Percentiles rank a stretch among this genome's conserved stretches.
Evolutionary conservation across 2,888 invertebrate species (phyloP).

Genomic region (Drosophila falleni): DNA sequence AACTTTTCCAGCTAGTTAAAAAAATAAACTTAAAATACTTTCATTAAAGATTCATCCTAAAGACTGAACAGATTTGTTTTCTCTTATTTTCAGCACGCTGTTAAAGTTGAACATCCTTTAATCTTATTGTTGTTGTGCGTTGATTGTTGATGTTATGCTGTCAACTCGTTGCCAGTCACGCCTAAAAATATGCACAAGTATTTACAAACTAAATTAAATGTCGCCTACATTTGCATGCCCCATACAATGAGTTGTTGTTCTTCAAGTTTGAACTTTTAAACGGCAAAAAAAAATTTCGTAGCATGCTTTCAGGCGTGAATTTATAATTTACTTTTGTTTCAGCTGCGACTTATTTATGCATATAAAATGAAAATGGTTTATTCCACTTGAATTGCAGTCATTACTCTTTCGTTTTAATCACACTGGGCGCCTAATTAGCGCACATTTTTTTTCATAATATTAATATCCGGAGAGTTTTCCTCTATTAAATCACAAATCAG

Average conservation of each 20-base stretch:
- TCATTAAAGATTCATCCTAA: neutral
- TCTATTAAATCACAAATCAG: conserved; percentile 40
- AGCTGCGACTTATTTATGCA: neutral
- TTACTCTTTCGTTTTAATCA: conserved; percentile 27
- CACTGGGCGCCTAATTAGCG: conserved; percentile 51
- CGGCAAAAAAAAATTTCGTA: neutral
- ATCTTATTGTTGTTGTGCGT: conserved; percentile 21
- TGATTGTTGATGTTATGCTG: conserved; percentile 25
- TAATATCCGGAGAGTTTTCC: conserved; percentile 56
- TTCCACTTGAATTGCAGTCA: conserved; percentile 29
- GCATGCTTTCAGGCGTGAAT: conserved; percentile 11
- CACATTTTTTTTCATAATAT: conserved; percentile 51
- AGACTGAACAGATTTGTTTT: conserved; percentile 28
- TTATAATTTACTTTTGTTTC: conserved; percentile 50
- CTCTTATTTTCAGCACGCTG: conserved; percentile 27
- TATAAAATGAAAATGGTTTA: conserved; percentile 47
- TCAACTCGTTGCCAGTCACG: conserved; percentile 52
- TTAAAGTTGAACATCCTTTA: conserved; percentile 32
- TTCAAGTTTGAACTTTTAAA: conserved; percentile 15
- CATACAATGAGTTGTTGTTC: conserved; percentile 33
- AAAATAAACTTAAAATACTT: neutral
- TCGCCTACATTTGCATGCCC: conserved; percentile 66
- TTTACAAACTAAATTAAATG: conserved; percentile 74
- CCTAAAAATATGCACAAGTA: conserved; percentile 67
- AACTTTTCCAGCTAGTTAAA: neutral